These are phyloP conservation scores for Paramacrobiotus metropolitanus DNA, from an alignment of 1,140 invertebrate genomes.

Conservation along the genomic window DNA sequence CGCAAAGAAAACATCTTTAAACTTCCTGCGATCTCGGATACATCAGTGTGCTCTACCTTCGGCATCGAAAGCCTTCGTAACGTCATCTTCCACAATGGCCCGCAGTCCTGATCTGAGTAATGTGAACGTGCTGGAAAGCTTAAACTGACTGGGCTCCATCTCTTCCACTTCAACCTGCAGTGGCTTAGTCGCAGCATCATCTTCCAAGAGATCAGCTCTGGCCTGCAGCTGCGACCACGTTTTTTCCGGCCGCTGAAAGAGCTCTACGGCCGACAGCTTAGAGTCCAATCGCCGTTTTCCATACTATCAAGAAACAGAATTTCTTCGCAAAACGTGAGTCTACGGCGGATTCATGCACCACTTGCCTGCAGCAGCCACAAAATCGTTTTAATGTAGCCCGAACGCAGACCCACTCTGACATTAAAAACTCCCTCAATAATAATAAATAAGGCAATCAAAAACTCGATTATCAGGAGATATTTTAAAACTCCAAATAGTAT, in stretches of 20 bases:
- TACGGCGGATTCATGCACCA: too few relatives aligned
- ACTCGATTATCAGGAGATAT: not conserved
- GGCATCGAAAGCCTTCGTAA: conserved; percentile 74
- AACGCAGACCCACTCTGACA: not conserved
- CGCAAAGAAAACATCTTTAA: too few relatives aligned
- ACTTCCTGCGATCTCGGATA: not conserved
- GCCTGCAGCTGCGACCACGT: not conserved
- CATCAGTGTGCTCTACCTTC: conserved; percentile 32
- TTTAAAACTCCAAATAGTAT: not conserved
- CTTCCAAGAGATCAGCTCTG: not conserved
- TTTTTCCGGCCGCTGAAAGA: not conserved
- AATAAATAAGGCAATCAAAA: not conserved
- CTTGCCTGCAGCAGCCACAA: not conserved
- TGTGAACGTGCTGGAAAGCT: not conserved
- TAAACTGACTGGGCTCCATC: not conserved
- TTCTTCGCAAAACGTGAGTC: too few relatives aligned
- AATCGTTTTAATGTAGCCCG: not conserved
- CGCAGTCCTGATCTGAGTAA: conserved; percentile 4
- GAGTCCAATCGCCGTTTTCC: not conserved
- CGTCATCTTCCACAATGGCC: conserved; percentile 86
- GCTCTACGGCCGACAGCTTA: not conserved
- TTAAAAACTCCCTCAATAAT: not conserved
- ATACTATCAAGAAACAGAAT: not conserved
- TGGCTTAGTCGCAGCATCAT: not conserved
- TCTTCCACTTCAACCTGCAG: not conserved